Evolutionary conservation across 2,797 vertebrate species (phyloP), one percentile per base, ranked within the genome.

Genomic region (Triplophysa bombifrons): DNA sequence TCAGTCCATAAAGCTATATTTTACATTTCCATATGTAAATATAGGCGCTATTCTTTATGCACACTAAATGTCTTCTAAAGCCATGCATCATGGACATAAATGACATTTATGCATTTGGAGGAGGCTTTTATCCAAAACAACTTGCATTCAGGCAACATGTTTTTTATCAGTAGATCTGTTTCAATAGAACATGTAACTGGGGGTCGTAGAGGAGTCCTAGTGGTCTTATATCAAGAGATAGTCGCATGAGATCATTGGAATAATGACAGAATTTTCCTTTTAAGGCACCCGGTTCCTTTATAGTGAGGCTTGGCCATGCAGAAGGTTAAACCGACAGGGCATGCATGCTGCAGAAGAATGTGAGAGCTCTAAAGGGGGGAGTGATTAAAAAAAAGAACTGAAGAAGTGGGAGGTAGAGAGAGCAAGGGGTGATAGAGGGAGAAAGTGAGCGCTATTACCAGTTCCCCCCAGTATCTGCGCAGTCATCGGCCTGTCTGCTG

Each of bases 401-500:
- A 68, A 19, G 20, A 50, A 4, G 9, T 16, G 34, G 53, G 69
- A 38, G 51, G 19, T 3, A 38, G 48, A 53, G 48, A 53, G 38
- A 56, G 27, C 19, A 44, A 30, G 14, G 14, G 25, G 20, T 8
- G 41, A 60, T 25, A 58, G 48, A 51, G 55, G 81, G 68, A 69
- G 78, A 83, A 66, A 48, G 38, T 22, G 17, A 41, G 55, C 76
- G 80, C 82, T 86, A 71, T 80, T 74, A 78, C 80, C 81, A 87
- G 87, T 81, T 77, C 63, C 71, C 41, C 82, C 86, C 84, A 85
- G 85, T 94, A 94, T 93, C 92, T 89, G 85, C 20, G 83, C 88
- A 88, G 90, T 90, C 91, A 94, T 94, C 93, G 90, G 87, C 87
- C 89, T 90, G 79, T 81, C 74, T 81, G 75, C 80, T 81, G 78